phyloP scores from a whole-genome alignment of 2,888 invertebrate species.

The Orthosia gothica region DNA sequence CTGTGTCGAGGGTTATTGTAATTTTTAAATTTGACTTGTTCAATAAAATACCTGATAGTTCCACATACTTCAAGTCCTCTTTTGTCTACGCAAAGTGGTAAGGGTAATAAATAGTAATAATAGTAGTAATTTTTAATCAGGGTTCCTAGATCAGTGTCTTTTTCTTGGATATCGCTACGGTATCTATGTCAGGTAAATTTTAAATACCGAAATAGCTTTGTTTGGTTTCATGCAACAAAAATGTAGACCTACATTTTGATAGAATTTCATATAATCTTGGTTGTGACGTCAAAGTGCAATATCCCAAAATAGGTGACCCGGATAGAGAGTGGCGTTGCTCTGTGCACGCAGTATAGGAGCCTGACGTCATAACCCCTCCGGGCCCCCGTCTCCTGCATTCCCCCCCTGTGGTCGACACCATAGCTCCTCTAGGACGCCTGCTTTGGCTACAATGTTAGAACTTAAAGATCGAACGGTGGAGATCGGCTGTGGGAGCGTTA shows the following conservation, averaged over 20 bases:
- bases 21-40: no score
- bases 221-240: not conserved
- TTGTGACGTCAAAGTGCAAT: conserved; percentile 78
- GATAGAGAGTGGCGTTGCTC: conserved; percentile 75
- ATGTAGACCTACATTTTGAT: conserved; percentile 16
- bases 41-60: no score
- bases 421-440: conserved; percentile 45
- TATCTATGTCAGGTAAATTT: not conserved
- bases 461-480: conserved; percentile 32
- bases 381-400: conserved; percentile 35
- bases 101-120: no score
- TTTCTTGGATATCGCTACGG: not conserved
- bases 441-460: conserved; percentile 32
- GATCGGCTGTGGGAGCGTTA: not conserved
- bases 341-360: conserved; percentile 77
- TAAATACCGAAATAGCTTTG: not conserved
- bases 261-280: conserved; percentile 48
- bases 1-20: no score
- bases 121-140: no score
- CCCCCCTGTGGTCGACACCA: conserved; percentile 53
- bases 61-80: no score
- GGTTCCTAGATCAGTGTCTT: not conserved
- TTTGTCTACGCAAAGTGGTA: no score
- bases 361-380: conserved; percentile 80
- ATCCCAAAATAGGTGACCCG: conserved; percentile 85